phyloP scores from a whole-genome alignment of 2,888 invertebrate species.

The Brenthis daphne region DNA sequence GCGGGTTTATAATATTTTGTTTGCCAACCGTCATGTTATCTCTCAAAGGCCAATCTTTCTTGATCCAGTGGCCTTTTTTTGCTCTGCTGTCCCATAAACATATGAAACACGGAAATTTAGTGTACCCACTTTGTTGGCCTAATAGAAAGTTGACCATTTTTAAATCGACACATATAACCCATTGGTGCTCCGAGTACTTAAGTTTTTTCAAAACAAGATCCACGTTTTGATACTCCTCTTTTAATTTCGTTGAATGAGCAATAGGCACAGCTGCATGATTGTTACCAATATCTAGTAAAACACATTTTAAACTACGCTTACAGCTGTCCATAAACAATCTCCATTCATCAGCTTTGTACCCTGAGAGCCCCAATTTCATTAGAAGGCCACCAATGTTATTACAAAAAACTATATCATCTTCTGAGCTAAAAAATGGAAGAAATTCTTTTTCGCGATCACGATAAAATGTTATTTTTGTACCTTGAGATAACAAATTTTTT shows the following conservation, averaged over 20 bases:
- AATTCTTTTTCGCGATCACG: slow-evolving; percentile 19
- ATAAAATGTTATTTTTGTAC: slow-evolving; percentile 28
- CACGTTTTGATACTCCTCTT: slow-evolving; percentile 26
- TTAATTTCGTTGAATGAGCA: slow-evolving; percentile 20
- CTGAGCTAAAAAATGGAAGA: slow-evolving; percentile 10
- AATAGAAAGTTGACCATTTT: slow-evolving; percentile 31
- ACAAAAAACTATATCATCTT: slow-evolving; percentile 28
- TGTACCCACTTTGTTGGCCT: slow-evolving; percentile 8
- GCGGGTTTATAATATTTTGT: slow-evolving; percentile 31
- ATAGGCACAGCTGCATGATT: slow-evolving; percentile 32
- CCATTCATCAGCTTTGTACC: slow-evolving; percentile 15
- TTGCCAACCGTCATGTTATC: slow-evolving; percentile 14
- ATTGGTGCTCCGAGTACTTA: slow-evolving; percentile 25
- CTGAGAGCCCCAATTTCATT: slow-evolving; percentile 22
- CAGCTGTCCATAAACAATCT: slow-evolving; percentile 25
- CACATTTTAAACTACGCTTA: slow-evolving; percentile 32
- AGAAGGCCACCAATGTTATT: slow-evolving; percentile 8
- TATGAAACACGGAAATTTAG: slow-evolving; percentile 30
- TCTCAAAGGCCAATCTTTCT: neutral
- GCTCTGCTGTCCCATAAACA: slow-evolving; percentile 36
- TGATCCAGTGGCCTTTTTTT: slow-evolving; percentile 28
- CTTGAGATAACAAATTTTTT: slow-evolving; percentile 26
- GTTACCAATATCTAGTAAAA: slow-evolving; percentile 33
- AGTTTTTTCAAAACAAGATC: slow-evolving; percentile 29
- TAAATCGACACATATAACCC: slow-evolving; percentile 31